Percentiles rank a stretch among this genome's conserved stretches.
phyloP scores from a whole-genome alignment of 2,113 vertebrate species.

The Callospermophilus lateralis region DNA sequence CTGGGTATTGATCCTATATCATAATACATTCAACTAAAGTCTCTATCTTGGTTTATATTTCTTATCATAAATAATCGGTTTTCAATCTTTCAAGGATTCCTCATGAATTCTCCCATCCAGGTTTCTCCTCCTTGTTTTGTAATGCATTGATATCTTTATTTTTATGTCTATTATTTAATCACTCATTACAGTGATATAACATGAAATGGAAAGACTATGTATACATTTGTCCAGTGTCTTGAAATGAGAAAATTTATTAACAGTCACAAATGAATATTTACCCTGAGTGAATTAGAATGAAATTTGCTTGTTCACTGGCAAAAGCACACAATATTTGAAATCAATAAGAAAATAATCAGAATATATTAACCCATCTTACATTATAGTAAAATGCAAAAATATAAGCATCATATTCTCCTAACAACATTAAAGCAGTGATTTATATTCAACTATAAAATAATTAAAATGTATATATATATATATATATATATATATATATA shows the following conservation, averaged over 20 bases:
- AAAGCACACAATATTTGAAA: not conserved
- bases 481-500: accelerated
- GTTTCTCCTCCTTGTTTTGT: not conserved
- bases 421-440: not conserved
- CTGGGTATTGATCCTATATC: not conserved
- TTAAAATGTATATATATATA: not conserved
- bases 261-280: not conserved
- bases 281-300: not conserved
- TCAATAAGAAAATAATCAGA: not conserved
- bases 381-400: not conserved
- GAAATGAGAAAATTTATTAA: not conserved
- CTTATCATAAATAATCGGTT: not conserved
- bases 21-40: not conserved
- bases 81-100: not conserved
- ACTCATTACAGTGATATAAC: not conserved
- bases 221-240: not conserved
- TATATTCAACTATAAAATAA: not conserved
- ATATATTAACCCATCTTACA: not conserved
- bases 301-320: not conserved
- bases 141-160: not conserved
- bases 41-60: not conserved
- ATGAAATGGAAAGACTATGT: not conserved
- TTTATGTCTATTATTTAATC: not conserved
- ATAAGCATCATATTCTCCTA: not conserved
- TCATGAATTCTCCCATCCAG: not conserved